These are phyloP conservation scores for Dermatophagoides farinae DNA, from an alignment of 1,140 invertebrate species.

Conservation along the genomic window DNA sequence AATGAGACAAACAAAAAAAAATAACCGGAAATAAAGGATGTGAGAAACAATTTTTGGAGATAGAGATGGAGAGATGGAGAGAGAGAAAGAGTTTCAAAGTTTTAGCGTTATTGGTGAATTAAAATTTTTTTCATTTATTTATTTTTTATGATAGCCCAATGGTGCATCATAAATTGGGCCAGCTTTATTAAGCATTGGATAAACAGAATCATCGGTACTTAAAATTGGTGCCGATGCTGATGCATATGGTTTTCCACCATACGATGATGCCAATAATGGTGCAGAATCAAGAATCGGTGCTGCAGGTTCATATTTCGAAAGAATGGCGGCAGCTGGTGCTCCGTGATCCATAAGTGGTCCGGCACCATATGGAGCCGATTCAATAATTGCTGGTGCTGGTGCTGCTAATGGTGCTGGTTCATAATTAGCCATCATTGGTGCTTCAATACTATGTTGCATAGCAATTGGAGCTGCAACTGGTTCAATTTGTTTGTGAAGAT, in stretches of 20 bases:
- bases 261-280: not conserved
- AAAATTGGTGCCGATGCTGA: conserved; percentile 7
- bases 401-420: not conserved
- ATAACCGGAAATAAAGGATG: too few relatives aligned
- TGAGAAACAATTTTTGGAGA: too few relatives aligned
- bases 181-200: not conserved
- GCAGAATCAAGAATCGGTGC: not conserved
- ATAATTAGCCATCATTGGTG: not conserved
- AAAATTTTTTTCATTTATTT: too few relatives aligned
- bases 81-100: too few relatives aligned
- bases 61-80: too few relatives aligned
- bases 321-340: not conserved
- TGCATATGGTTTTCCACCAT: not conserved
- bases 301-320: not conserved
- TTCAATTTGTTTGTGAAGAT: not conserved
- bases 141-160: not conserved
- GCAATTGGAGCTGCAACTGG: conserved; percentile 9
- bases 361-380: not conserved
- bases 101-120: too few relatives aligned
- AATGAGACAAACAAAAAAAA: too few relatives aligned
- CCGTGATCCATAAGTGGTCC: not conserved
- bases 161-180: not conserved
- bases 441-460: not conserved
- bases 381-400: not conserved
- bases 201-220: not conserved